phyloP scores from a whole-genome alignment of 2,888 invertebrate species.

The Colletes collaris region DNA sequence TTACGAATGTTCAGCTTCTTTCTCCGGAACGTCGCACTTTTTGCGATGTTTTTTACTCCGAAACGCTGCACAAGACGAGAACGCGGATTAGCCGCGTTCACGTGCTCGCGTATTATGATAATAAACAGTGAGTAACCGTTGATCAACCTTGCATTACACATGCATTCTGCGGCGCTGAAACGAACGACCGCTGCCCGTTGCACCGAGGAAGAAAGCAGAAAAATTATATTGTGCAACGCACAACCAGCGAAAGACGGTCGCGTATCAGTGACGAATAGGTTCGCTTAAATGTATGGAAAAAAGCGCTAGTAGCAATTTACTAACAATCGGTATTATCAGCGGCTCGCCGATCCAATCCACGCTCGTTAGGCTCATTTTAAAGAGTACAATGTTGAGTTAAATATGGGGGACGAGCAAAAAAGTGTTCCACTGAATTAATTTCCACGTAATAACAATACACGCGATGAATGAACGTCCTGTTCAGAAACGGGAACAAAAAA shows the following conservation, averaged over 20 bases:
- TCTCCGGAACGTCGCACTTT: neutral
- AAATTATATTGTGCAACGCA: constrained; percentile 31
- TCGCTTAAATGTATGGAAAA: neutral
- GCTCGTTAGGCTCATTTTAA: constrained; percentile 1
- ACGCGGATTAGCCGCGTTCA: constrained; percentile 40
- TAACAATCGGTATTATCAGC: constrained; percentile 1
- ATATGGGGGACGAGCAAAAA: neutral
- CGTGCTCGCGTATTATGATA: constrained; percentile 55
- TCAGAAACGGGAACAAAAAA: neutral
- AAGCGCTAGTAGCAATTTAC: neutral
- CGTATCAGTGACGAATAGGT: neutral
- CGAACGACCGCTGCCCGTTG: constrained; percentile 7
- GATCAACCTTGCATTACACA: constrained; percentile 44
- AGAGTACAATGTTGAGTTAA: neutral
- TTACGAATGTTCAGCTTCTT: too few relatives aligned
- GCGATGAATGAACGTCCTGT: neutral
- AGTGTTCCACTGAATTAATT: constrained; percentile 8
- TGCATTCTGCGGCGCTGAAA: neutral
- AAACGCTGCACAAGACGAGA: constrained; percentile 3
- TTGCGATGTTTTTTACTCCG: neutral
- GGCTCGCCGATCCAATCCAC: neutral
- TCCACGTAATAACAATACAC: neutral
- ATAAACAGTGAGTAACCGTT: constrained; percentile 51
- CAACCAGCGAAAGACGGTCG: neutral
- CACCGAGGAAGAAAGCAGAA: constrained; percentile 22